Base-by-base conservation (phyloP, 1,140 invertebrate species). In the Dolichoris vasculosae region DNA sequence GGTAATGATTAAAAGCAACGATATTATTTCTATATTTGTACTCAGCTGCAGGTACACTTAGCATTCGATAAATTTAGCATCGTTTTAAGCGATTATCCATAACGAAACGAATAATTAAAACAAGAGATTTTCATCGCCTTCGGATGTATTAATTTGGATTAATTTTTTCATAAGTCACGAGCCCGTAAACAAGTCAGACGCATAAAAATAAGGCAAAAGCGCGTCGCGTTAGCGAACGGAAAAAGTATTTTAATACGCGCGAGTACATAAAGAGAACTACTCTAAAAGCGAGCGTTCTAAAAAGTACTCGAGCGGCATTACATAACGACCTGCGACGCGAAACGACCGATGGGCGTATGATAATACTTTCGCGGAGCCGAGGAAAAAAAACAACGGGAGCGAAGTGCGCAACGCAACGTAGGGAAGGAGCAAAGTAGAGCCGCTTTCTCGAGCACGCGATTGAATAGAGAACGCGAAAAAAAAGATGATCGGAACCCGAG, bases 381-480 rank as follows among this genome's bases (percentile, higher is more conserved):
- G 1, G 64, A 38, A n/a, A 73, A 73, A 43, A 73, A n/a, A n/a
- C 17, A 51, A 46, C 23, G 26, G 15, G 40, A 26, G 8, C 38
- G n/a, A 26, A 20, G 38, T 26, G 46, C 43, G 75, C 11, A 17
- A 2, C 6, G 32, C 75, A 64, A 13, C 15, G 8, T 2, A 11
- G 17, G 6, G 26, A 32, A 30, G 11, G 23, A 30, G 51, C 69
- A 78, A 78, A 48, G 48, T 78, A 46, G 32, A 30, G 35, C 17
- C 40, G 67, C 64, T 81, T 80, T 80, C 63, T 71, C 64, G 67
- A n/a, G n/a, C n/a, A n/a, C 69, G 81, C 40, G 77, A 38, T 43
- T n/a, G 13, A 23, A 15, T 2, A 11, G 15, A 38, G 48, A 30
- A 3, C 2, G 51, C 30, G 76, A 26, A 63, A 77, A 38, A 76